Base-by-base conservation (phyloP, 2,888 invertebrate species). In the Drosophila mulleri region DNA sequence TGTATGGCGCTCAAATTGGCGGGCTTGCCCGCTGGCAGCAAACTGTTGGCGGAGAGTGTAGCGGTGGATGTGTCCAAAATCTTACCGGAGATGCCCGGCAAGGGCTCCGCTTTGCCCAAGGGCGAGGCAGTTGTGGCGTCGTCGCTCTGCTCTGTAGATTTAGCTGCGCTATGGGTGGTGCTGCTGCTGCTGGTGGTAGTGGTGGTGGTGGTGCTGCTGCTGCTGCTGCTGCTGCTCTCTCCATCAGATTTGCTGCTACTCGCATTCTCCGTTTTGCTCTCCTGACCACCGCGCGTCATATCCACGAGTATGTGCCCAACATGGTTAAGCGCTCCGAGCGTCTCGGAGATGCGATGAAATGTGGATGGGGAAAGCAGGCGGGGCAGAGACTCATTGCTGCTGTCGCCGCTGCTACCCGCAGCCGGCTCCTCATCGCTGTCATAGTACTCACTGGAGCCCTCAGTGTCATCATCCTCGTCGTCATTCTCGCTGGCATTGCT, bases 221-320 rank as follows among this genome's bases (percentile, higher is more conserved):
- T 20, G 11, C 45, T 54, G 9, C 29, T 23, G n/a, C 45, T 47
- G 14, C 62, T 52, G 7, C 57, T 53, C 5, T 26, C 75, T 0
- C 14, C 44, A 18, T 3, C 26, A n/a, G 41, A 53, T 12, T 35
- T 59, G 45, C 48, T 56, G 29, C 14, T 39, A 53, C 59, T 26
- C 6, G 39, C 41, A 23, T 59, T 77, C 26, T 81, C 85, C 6
- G 72, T 20, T 60, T 78, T 87, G 26, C 56, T 60, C 52, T 91
- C 91, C 63, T 92, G 91, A 1, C 93, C 93, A 2, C 93, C 92
- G 11, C 95, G 92, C 0, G 96, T 97, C 94, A 97, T 96, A 86
- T 97, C 97, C 0, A 98, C 96, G 77, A 98, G 94, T 90, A 96
- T 97, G 90, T 96, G 95, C 0, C 97, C 97, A 0, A 98, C 96